Conservation (phyloP, 2,797 vertebrate species). For the Sebastes flavidus region DNA sequence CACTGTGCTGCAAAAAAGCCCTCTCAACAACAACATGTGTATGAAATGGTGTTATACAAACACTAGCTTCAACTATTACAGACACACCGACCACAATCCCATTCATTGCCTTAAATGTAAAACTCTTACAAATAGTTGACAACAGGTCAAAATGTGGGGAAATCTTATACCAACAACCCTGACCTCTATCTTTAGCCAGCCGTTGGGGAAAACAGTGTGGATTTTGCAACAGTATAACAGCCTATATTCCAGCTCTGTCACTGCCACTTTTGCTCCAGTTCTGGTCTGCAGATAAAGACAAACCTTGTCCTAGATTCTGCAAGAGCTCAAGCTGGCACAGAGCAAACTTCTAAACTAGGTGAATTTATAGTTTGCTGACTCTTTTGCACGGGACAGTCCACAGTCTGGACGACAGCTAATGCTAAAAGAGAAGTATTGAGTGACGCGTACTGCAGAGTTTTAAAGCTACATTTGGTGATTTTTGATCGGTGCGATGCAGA, state of each 20-base stretch:
- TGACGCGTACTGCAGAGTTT: not conserved
- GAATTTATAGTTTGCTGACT: constrained; percentile 34
- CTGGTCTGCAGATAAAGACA: constrained; percentile 66
- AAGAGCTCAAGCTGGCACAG: constrained; percentile 45
- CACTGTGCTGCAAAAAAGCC: not conserved
- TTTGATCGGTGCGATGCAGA: not conserved
- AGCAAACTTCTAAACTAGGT: constrained; percentile 64
- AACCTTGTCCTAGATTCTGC: constrained; percentile 73
- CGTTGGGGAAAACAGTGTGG: constrained; percentile 33
- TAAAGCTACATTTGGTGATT: not conserved
- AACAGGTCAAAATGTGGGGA: constrained; percentile 24
- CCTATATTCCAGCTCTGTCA: constrained; percentile 54
- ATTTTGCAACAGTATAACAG: constrained; percentile 64
- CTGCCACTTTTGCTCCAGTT: constrained; percentile 72
- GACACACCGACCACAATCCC: not conserved
- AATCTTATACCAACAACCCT: constrained; percentile 21
- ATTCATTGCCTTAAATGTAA: not conserved
- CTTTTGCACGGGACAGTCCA: not conserved
- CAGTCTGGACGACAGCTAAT: not conserved
- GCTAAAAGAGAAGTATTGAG: not conserved
- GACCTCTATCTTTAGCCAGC: constrained; percentile 47
- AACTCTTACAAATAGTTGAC: not conserved
- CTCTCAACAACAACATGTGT: not conserved
- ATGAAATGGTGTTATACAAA: not conserved
- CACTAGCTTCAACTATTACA: not conserved